Percentiles rank a stretch among this genome's conserved stretches.
These are phyloP conservation scores for Pogonocichla stellata DNA, from an alignment of 2,113 vertebrate species.

Conservation along the genomic window DNA sequence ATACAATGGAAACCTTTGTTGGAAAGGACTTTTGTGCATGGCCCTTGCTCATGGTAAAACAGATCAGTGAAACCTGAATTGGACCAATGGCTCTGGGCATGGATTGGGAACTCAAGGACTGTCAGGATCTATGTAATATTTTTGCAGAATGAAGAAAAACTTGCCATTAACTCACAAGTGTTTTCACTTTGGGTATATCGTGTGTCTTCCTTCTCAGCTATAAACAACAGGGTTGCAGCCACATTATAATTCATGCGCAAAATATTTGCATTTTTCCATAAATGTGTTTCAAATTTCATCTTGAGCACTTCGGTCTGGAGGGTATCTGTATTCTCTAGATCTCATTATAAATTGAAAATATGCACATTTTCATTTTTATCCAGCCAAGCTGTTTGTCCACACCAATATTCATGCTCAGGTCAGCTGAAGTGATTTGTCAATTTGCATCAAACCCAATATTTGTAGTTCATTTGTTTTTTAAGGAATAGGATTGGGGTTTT, in stretches of 20 bases:
- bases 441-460: not conserved
- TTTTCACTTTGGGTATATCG: not conserved
- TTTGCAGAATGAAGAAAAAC: not conserved
- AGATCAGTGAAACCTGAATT: not conserved
- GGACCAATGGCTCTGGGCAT: not conserved
- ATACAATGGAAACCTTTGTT: not conserved
- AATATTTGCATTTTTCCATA: slow-evolving; percentile 29
- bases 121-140: not conserved
- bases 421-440: not conserved
- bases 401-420: not conserved
- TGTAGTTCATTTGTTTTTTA: not conserved
- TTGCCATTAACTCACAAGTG: not conserved
- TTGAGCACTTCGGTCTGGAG: not conserved
- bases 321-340: not conserved
- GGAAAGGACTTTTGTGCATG: fast-evolving
- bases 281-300: slow-evolving; percentile 12
- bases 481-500: not conserved
- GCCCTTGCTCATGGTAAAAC: not conserved
- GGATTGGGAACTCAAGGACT: not conserved
- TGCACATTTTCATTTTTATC: not conserved
- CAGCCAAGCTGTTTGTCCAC: not conserved
- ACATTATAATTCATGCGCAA: not conserved
- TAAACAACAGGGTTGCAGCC: not conserved
- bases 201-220: not conserved
- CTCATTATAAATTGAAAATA: slow-evolving; percentile 7